Evolutionary conservation across 2,888 invertebrate species (phyloP), one percentile per base, ranked within the genome.

Genomic region (Baccha elongata): DNA sequence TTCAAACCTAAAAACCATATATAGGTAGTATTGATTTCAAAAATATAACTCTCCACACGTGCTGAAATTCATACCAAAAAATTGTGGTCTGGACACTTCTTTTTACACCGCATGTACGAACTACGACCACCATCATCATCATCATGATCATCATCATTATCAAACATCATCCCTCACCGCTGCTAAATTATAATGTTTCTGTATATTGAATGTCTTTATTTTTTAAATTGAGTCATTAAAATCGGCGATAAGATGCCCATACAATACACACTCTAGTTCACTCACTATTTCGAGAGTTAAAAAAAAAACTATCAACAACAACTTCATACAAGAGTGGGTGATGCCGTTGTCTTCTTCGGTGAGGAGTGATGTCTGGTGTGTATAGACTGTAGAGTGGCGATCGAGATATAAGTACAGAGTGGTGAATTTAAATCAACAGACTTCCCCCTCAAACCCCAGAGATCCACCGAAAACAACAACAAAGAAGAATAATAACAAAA

Each of bases 181-280:
- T 29, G 19, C 62, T 64, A 69, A 80, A 75, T 80, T 74, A 80
- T 80, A 80, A 80, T 80, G 69, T 80, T 75, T 75, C 80, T 48
- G 52, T 60, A 75, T 80, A 75, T 80, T 80, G 75, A 80, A 80
- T 80, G 80, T 80, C 75, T 80, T 85, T 80, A 68, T 75, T 53
- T 79, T 74, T 75, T 67, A 81, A 81, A 81, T 81, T 81, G 81
- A 81, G 81, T 76, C 81, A 81, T 81, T 81, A 71, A 81, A 81
- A 71, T 81, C 81, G 65, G 71, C 76, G 76, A 81, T 76, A 81
- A 72, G 76, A 81, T 67, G 76, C 48, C 64, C 62, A 65, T 65
- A 78, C 69, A 75, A 80, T 73, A 73, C 52, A 53, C 40, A 50
- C 69, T 17, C 50, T 69, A 74, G 80, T 74, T 80, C 80, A 80